Conservation (phyloP, 2,888 invertebrate species). For the Napeogenes inachia region DNA sequence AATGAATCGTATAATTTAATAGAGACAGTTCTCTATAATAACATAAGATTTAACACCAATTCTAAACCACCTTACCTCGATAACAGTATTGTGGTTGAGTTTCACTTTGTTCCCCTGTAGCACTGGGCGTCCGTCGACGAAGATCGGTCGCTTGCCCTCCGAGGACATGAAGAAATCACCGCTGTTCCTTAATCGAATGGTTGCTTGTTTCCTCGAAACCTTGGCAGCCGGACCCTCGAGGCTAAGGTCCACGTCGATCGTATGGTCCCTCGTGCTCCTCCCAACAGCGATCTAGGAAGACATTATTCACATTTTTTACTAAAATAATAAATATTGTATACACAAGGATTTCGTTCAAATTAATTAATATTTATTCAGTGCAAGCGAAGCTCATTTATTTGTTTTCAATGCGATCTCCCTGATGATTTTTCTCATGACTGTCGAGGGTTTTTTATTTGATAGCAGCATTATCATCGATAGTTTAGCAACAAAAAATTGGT, state of each 20-base stretch:
- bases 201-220: slow-evolving; percentile 94
- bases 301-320: too few relatives aligned
- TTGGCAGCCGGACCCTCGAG: slow-evolving; percentile 97
- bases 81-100: slow-evolving; percentile 94
- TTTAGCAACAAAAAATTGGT: too few relatives aligned
- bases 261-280: slow-evolving; percentile 90
- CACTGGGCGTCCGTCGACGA: slow-evolving; percentile 94
- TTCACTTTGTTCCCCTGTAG: slow-evolving; percentile 92
- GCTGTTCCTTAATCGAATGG: slow-evolving; percentile 91
- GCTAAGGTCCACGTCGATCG: slow-evolving; percentile 94
- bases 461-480: too few relatives aligned
- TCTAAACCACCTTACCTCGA: slow-evolving; percentile 82
- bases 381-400: background rate
- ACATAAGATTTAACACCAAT: too few relatives aligned
- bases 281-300: slow-evolving; percentile 89
- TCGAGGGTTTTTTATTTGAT: too few relatives aligned
- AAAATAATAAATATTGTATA: slow-evolving; percentile 8
- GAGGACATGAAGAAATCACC: slow-evolving; percentile 97
- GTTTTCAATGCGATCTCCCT: too few relatives aligned
- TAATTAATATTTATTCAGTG: too few relatives aligned
- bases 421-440: too few relatives aligned
- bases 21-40: background rate
- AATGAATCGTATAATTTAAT: background rate
- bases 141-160: slow-evolving; percentile 95
- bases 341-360: slow-evolving; percentile 14